These are phyloP conservation scores for Chiroxiphia lanceolata DNA, from an alignment of 2,797 vertebrate species.

Conservation along the genomic window DNA sequence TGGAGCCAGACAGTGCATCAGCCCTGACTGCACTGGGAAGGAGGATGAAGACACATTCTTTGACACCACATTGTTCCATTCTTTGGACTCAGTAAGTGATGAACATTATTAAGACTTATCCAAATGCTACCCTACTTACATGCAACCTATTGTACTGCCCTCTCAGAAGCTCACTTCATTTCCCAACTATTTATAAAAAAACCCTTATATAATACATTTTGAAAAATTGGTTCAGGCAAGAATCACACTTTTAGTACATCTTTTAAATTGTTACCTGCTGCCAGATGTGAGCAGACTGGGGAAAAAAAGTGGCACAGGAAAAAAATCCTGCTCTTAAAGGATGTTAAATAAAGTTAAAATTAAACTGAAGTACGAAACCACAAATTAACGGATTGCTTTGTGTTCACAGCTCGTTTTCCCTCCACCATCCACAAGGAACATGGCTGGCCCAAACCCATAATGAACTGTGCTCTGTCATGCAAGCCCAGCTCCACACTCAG, in stretches of 20 bases:
- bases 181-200: neutral
- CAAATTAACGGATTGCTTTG: neutral
- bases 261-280: neutral
- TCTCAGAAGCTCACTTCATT: neutral
- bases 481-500: neutral
- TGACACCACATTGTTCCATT: neutral
- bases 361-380: neutral
- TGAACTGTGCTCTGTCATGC: neutral
- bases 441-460: neutral
- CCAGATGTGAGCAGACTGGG: neutral
- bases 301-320: accelerated
- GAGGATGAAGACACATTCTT: neutral
- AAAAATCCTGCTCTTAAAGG: neutral
- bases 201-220: neutral
- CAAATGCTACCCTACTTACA: neutral
- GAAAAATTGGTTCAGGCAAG: neutral
- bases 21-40: neutral
- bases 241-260: neutral
- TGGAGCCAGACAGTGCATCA: neutral
- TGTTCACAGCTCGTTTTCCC: neutral
- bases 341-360: neutral
- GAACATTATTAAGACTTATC: neutral
- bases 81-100: neutral
- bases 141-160: neutral
- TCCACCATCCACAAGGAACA: neutral